Percentiles rank a stretch among this genome's conserved stretches.
Evolutionary conservation across 2,113 vertebrate species (phyloP).

Genomic region (Tricholaema leucomelas): DNA sequence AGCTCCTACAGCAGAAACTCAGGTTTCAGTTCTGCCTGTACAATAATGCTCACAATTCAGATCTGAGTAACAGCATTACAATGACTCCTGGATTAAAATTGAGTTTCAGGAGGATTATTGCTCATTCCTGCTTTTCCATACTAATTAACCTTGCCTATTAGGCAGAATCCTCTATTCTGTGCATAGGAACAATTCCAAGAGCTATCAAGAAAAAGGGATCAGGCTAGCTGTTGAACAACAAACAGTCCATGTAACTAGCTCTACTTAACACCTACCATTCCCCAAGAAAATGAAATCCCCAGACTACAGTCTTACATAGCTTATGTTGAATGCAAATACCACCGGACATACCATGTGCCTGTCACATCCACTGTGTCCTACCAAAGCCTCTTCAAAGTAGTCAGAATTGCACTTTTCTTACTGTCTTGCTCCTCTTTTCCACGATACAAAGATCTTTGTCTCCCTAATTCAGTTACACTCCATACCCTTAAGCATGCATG

Average conservation of each 20-base stretch:
- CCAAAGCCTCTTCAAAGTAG: not conserved
- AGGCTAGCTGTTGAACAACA: constrained; percentile 21
- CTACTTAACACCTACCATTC: constrained; percentile 44
- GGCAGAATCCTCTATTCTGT: constrained; percentile 7
- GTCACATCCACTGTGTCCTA: not conserved
- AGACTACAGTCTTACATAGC: not conserved
- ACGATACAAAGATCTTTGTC: not conserved
- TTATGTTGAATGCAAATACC: constrained; percentile 8
- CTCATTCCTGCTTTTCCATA: constrained; percentile 36
- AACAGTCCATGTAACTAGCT: not conserved
- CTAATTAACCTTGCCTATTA: constrained; percentile 39
- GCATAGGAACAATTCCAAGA: constrained; percentile 17
- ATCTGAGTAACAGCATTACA: constrained; percentile 22
- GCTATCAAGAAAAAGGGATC: constrained; percentile 15
- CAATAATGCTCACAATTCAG: not conserved
- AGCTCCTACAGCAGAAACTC: not conserved
- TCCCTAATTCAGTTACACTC: not conserved
- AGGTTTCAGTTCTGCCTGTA: not conserved
- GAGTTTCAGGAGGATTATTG: constrained; percentile 42
- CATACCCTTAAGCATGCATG: not conserved
- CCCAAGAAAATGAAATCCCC: constrained; percentile 12
- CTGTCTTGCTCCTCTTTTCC: not conserved
- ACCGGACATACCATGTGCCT: not conserved
- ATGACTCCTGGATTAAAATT: not conserved
- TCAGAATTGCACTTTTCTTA: not conserved